phyloP scores from a whole-genome alignment of 2,888 invertebrate genomes.

The Anagyrus pseudococci region DNA sequence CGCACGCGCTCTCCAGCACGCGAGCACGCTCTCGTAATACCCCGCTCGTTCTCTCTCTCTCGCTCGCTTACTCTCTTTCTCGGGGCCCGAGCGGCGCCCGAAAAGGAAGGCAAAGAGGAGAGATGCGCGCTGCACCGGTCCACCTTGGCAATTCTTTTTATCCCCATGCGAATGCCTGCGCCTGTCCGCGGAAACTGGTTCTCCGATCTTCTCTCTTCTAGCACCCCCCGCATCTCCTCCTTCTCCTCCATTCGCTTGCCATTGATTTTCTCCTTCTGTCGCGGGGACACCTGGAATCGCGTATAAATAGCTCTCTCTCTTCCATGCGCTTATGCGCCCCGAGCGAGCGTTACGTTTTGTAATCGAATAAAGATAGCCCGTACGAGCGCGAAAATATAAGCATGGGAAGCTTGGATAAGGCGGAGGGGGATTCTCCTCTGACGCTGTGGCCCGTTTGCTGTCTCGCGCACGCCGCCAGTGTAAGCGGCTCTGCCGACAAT shows the following conservation, averaged over 20 bases:
- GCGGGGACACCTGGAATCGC: background rate
- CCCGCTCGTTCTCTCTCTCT: background rate
- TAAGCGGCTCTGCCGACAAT: too few relatives aligned
- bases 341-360: constrained; percentile 23
- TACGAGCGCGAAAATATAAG: constrained; percentile 8
- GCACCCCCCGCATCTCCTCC: too few relatives aligned
- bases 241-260: too few relatives aligned
- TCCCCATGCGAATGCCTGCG: too few relatives aligned
- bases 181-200: constrained; percentile 53
- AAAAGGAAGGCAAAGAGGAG: constrained; percentile 28
- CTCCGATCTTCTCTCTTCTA: too few relatives aligned
- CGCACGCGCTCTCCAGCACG: constrained; percentile 11
- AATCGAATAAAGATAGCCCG: constrained; percentile 28
- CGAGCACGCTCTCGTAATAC: constrained; percentile 21
- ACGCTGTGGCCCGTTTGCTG: too few relatives aligned
- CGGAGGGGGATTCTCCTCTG: background rate
- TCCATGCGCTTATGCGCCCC: too few relatives aligned
- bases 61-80: too few relatives aligned
- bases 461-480: too few relatives aligned
- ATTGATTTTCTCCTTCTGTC: background rate
- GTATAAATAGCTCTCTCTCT: background rate
- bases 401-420: background rate
- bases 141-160: constrained; percentile 46
- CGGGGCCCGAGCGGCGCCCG: too few relatives aligned
- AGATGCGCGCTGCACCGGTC: constrained; percentile 39